These are phyloP conservation scores for Mantis religiosa DNA, from an alignment of 2,888 invertebrate species.

Conservation along the genomic window DNA sequence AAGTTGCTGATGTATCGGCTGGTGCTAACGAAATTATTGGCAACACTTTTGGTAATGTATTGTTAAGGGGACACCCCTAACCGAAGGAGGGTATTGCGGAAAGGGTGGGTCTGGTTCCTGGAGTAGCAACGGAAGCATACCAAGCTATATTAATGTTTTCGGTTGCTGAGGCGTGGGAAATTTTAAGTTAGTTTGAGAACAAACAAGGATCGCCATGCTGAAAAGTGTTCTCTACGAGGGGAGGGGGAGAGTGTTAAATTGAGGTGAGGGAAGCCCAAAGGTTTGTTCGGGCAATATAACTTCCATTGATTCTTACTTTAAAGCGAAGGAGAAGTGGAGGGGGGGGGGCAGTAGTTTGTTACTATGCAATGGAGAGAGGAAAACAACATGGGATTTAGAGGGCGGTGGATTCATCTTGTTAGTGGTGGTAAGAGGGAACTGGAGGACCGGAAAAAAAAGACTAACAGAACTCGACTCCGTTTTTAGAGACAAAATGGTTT, in stretches of 20 bases:
- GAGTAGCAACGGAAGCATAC: background rate
- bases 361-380: background rate
- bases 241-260: background rate
- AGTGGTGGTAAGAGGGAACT: background rate
- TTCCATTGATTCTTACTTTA: conserved; percentile 2
- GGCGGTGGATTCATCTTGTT: background rate
- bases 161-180: conserved; percentile 16
- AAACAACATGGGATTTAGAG: background rate
- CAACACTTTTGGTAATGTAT: background rate
- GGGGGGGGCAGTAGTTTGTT: background rate
- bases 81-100: background rate
- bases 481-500: background rate
- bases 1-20: too few species aligned
- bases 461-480: background rate
- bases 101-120: background rate
- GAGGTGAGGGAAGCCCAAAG: background rate
- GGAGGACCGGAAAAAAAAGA: background rate
- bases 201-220: background rate
- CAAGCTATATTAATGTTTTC: conserved; percentile 14
- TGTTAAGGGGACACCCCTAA: background rate
- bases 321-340: background rate
- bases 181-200: background rate
- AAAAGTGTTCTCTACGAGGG: background rate
- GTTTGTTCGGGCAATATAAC: background rate
- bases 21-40: background rate